Base-by-base conservation (phyloP, 2,113 vertebrate genomes). In the Columba livia region DNA sequence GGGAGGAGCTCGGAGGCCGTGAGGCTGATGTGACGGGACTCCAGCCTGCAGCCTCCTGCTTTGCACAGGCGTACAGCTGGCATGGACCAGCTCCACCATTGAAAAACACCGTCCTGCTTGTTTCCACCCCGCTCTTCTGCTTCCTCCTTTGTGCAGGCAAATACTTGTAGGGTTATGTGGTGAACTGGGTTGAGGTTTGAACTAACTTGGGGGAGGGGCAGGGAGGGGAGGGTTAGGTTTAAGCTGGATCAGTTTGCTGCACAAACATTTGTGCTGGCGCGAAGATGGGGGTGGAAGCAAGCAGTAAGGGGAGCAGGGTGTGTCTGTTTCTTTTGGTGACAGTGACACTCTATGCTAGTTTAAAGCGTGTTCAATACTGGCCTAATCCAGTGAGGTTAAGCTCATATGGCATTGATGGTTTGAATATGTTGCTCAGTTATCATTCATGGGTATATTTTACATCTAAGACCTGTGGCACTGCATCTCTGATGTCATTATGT, bases 191-290 rank as follows among this genome's bases (percentile, higher is more conserved):
- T 91, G 94, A 87, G 89, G 80, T 67, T 26, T 90, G 93, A 66
- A 17, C 56, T n/a, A 6, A 84, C 60, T 66, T 64, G 84, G 91
- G 89, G 96, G 94, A 94, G 56, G 92, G 90, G 90, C 72, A 54
- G 89, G 77, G 89, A 95, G 72, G 88, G 91, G 61, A 93, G 79
- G 71, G 90, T 69, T 85, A 6, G 5, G 54, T 83, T 80, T 40
- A 81, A 70, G 90, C 88, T 93, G 94, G 94, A 80, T 93, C 94
- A 90, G 92, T 96, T 97, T 94, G 95, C 95, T 96, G 86, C 96
- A 90, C 95, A 96, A 93, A 94, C 94, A 96, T 92, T 92, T 60
- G 92, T 82, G 96, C 93, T 85, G 95, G 90, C 26, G 2, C 32
- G 60, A 85, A 84, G 81, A 89, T 93, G 89, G 96, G 91, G 95